phyloP scores from a whole-genome alignment of 1,140 invertebrate genomes.

The Drosophila fuyamai region DNA sequence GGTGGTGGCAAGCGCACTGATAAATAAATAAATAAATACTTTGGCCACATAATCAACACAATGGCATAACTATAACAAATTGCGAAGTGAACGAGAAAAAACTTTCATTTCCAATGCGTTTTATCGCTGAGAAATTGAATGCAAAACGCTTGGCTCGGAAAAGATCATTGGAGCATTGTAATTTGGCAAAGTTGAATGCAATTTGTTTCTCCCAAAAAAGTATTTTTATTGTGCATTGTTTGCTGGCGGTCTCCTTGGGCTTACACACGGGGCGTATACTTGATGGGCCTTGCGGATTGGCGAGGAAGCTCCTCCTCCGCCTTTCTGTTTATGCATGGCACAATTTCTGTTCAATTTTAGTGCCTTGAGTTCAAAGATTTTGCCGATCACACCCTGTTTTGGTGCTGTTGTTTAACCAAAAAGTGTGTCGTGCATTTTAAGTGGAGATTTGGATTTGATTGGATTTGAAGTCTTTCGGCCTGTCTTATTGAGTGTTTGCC shows the following conservation, averaged over 20 bases:
- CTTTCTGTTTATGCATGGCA: constrained; percentile 58
- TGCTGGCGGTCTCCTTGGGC: constrained; percentile 30
- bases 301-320: constrained; percentile 17
- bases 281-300: constrained; percentile 41
- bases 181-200: constrained; percentile 53
- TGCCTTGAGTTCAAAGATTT: constrained; percentile 55
- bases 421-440: constrained; percentile 77
- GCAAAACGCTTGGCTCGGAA: constrained; percentile 29
- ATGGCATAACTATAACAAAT: constrained; percentile 75
- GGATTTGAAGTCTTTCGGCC: constrained; percentile 43
- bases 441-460: constrained; percentile 63
- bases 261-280: constrained; percentile 45
- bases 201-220: constrained; percentile 26
- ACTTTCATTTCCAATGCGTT: constrained; percentile 73
- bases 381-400: constrained; percentile 56
- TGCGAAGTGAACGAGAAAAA: constrained; percentile 54
- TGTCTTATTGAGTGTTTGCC: constrained; percentile 22
- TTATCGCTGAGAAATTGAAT: constrained; percentile 32
- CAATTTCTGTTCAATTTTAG: constrained; percentile 21
- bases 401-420: constrained; percentile 34
- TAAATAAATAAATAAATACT: constrained; percentile 28
- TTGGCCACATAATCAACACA: constrained; percentile 43
- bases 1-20: constrained; percentile 34
- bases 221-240: constrained; percentile 67
- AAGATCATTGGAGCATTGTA: constrained; percentile 66